Conservation (phyloP, 2,888 invertebrate species). For the Philonicus albiceps region DNA sequence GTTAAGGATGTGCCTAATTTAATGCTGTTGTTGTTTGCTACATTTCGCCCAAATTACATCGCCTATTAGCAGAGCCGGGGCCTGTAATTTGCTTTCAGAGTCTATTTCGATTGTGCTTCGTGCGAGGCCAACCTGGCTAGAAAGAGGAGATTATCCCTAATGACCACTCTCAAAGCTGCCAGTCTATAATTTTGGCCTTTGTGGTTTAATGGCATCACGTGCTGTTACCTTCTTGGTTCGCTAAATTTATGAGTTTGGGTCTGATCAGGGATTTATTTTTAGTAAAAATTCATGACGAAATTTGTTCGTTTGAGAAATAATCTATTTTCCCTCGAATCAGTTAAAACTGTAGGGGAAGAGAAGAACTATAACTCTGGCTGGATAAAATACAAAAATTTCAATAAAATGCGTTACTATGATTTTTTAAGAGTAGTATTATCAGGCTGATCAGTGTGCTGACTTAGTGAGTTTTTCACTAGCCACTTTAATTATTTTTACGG, state of each 20-base stretch:
- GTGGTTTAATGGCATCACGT: neutral
- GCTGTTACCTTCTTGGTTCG: neutral
- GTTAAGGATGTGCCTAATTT: constrained; percentile 36
- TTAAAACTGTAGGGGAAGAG: neutral
- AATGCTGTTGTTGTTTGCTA: constrained; percentile 20
- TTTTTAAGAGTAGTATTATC: too few species aligned
- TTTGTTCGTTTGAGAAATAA: neutral
- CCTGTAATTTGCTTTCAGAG: constrained; percentile 16
- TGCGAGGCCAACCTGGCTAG: neutral
- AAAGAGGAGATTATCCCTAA: neutral
- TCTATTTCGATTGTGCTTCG: neutral
- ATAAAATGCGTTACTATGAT: too few species aligned
- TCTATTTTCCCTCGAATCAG: neutral
- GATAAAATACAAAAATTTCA: neutral
- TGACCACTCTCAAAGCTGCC: neutral
- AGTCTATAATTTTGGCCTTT: constrained; percentile 26
- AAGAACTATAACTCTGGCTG: neutral
- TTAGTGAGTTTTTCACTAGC: too few species aligned
- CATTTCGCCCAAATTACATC: constrained; percentile 23
- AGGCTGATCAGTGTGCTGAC: too few species aligned
- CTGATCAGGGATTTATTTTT: neutral
- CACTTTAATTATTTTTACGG: too few species aligned
- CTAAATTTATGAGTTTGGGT: neutral
- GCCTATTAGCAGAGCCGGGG: neutral
- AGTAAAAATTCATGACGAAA: neutral